phyloP scores from a whole-genome alignment of 2,113 vertebrate genomes.

The Dipodomys stephensi region DNA sequence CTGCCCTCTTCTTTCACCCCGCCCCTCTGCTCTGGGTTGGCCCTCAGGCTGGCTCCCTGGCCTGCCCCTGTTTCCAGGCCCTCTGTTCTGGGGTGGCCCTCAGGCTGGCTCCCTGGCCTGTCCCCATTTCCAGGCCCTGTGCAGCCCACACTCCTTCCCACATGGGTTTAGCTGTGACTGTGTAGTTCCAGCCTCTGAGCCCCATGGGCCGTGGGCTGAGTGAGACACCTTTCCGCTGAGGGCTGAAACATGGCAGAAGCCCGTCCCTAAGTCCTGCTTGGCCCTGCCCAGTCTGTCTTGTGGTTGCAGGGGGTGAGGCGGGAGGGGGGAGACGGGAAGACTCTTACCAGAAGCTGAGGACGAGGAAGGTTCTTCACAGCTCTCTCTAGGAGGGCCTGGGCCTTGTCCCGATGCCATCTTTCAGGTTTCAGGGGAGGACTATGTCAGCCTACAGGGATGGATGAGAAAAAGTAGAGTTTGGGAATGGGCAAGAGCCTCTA shows the following conservation, averaged over 20 bases:
- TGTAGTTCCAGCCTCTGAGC: background rate
- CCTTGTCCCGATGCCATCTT: conserved; percentile 74
- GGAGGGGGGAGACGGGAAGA: background rate
- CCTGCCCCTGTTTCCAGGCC: background rate
- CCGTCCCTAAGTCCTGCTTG: background rate
- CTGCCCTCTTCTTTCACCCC: background rate
- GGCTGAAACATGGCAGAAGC: background rate
- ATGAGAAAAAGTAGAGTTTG: background rate
- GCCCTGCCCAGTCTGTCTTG: background rate
- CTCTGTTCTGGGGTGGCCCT: background rate
- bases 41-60: rapidly evolving
- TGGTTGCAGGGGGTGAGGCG: background rate
- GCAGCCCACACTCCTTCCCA: background rate
- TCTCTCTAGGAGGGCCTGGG: conserved; percentile 64
- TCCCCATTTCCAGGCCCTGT: background rate
- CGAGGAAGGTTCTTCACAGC: background rate
- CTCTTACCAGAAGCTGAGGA: conserved; percentile 68
- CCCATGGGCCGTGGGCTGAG: background rate
- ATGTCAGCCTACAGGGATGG: conserved; percentile 21
- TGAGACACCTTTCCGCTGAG: background rate
- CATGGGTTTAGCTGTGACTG: background rate
- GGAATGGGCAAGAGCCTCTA: background rate
- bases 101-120: rapidly evolving
- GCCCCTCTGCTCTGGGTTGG: background rate
- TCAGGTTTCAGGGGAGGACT: conserved; percentile 16